These are phyloP conservation scores for Prunella strophiata DNA, from an alignment of 2,797 vertebrate species.

Conservation along the genomic window DNA sequence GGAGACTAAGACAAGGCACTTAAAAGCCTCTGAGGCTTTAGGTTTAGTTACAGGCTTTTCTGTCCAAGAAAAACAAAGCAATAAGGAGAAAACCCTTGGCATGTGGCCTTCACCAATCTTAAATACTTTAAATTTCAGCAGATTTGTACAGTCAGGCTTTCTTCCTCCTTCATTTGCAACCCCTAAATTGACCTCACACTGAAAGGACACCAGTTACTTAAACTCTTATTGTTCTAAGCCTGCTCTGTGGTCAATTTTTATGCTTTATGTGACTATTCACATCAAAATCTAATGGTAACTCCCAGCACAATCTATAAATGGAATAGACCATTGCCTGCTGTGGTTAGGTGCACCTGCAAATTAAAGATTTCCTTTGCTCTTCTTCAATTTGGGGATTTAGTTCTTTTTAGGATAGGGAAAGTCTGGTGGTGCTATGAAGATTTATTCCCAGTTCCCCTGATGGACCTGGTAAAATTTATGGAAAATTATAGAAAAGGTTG, in stretches of 20 bases:
- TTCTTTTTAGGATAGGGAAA: background rate
- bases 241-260: background rate
- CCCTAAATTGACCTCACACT: background rate
- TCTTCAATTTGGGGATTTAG: rapidly evolving
- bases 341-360: background rate
- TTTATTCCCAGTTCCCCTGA: background rate
- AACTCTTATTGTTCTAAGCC: background rate
- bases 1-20: background rate
- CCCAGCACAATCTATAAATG: background rate
- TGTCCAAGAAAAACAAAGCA: background rate
- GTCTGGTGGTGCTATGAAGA: background rate
- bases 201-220: background rate
- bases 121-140: background rate
- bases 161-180: background rate
- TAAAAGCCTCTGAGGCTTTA: background rate
- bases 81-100: background rate
- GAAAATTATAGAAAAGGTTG: background rate
- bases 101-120: background rate
- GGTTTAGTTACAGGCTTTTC: background rate
- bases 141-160: background rate
- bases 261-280: background rate
- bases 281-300: background rate
- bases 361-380: background rate
- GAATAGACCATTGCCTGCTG: background rate
- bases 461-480: background rate